Evolutionary conservation across 2,113 vertebrate genomes (phyloP).

Genomic region (Melierax canorus): DNA sequence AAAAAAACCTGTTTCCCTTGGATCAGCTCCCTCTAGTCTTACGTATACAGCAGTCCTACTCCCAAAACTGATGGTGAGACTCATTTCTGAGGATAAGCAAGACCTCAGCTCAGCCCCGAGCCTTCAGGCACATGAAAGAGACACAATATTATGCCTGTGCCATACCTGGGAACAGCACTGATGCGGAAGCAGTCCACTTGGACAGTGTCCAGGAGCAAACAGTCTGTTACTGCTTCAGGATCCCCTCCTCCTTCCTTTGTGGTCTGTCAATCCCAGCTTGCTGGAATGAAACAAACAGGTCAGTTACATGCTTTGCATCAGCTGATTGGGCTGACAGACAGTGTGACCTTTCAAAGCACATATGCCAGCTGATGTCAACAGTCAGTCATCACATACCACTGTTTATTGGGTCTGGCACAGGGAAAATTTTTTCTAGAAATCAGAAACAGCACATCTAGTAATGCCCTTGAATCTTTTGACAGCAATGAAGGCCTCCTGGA

Average conservation of each 20-base stretch:
- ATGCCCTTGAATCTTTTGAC: background rate
- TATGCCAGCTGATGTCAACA: background rate
- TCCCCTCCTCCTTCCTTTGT: background rate
- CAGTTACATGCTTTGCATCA: background rate
- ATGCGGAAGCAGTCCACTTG: background rate
- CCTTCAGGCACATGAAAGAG: background rate
- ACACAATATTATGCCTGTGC: background rate
- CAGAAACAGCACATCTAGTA: background rate
- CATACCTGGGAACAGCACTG: background rate
- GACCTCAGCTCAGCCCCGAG: background rate
- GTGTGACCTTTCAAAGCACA: background rate
- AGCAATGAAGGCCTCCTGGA: background rate
- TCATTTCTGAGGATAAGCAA: background rate
- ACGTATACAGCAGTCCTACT: background rate
- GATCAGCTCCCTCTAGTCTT: background rate
- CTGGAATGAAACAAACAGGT: conserved; percentile 49
- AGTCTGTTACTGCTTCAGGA: background rate
- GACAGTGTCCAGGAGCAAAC: background rate
- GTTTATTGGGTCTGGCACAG: background rate
- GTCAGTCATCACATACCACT: background rate
- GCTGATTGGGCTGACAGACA: background rate
- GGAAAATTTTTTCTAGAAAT: background rate
- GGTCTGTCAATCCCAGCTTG: background rate
- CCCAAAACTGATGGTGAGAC: background rate
- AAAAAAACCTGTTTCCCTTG: too few relatives aligned